These are phyloP conservation scores for Mongoloraphidia duomilia DNA, from an alignment of 2,888 invertebrate genomes.

Conservation along the genomic window DNA sequence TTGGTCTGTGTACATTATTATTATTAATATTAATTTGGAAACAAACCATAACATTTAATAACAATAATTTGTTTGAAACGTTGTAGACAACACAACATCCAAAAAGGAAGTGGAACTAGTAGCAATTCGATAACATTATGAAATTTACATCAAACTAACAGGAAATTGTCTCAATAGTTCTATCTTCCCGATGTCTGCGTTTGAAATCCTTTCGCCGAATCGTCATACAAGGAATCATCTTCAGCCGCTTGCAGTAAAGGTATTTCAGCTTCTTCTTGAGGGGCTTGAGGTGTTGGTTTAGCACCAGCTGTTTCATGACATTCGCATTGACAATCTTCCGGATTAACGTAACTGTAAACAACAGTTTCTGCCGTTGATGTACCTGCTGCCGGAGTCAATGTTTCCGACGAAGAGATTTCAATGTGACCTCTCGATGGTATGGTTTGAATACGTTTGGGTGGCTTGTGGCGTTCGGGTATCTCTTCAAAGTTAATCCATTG, in stretches of 20 bases:
- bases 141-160: no score
- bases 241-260: constrained; percentile 12
- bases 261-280: constrained; percentile 3
- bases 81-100: no score
- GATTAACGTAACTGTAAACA: constrained; percentile 67
- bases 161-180: no score
- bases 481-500: constrained; percentile 83
- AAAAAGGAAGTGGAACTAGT: no score
- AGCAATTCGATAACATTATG: no score
- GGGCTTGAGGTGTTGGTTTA: constrained; percentile 9
- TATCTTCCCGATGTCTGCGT: no score
- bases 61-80: no score
- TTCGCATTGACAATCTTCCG: constrained; percentile 77
- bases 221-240: constrained; percentile 16
- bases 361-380: constrained; percentile 26
- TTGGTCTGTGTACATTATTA: no score
- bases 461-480: constrained; percentile 67
- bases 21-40: no score
- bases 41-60: no score
- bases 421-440: constrained; percentile 45
- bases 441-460: constrained; percentile 70
- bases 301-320: constrained; percentile 49
- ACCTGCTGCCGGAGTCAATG: constrained; percentile 16
- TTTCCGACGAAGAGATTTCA: constrained; percentile 28
- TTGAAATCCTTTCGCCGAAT: no score